Percentiles rank a stretch among this genome's conserved stretches.
Conservation (phyloP, 2,113 vertebrate genomes). For the Cebidichthys violaceus region DNA sequence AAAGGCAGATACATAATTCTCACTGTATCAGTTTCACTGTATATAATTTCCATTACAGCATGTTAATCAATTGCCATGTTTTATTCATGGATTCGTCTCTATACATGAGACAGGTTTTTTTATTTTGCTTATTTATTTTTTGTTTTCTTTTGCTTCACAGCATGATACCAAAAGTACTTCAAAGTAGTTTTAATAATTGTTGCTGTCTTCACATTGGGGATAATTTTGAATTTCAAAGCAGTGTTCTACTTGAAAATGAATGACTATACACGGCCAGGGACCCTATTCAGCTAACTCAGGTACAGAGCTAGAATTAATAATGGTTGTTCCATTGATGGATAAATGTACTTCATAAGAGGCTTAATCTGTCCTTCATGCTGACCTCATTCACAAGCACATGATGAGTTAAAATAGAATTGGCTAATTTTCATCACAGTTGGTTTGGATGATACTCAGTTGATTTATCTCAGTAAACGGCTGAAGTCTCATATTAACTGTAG, state of each 20-base stretch:
- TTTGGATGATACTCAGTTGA: background rate
- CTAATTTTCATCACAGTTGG: background rate
- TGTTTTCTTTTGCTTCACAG: background rate
- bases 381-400: background rate
- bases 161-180: constrained; percentile 32
- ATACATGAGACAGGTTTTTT: background rate
- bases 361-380: background rate
- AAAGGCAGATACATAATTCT: background rate
- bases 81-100: constrained; percentile 53
- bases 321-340: background rate
- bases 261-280: background rate
- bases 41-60: constrained; percentile 15
- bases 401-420: background rate
- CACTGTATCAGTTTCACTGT: constrained; percentile 2
- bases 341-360: background rate
- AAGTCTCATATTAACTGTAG: background rate
- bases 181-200: constrained; percentile 18
- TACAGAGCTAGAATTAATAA: background rate
- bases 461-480: background rate
- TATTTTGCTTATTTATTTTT: too few relatives aligned
- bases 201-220: constrained; percentile 7
- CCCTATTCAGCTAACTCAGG: background rate
- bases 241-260: constrained; percentile 21
- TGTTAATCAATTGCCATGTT: constrained; percentile 50
- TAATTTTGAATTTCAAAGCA: constrained; percentile 20